Conservation (phyloP, 2,113 vertebrate genomes). For the Platysteira castanea region DNA sequence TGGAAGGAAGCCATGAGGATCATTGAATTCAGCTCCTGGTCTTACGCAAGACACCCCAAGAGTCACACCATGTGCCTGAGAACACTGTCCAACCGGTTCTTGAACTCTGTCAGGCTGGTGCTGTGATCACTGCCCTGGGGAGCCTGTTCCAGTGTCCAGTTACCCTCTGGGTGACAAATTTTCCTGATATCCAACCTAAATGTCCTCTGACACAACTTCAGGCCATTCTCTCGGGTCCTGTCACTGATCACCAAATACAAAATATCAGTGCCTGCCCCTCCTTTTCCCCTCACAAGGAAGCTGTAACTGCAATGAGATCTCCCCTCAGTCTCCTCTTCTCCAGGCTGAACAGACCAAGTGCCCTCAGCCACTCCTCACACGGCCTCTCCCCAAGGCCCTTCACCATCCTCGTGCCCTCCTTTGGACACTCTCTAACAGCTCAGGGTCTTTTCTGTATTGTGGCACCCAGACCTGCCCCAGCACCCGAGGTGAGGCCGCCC, state of each 20-base stretch:
- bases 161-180: background rate
- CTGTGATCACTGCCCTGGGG: background rate
- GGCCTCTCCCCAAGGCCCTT: background rate
- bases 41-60: background rate
- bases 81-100: accelerated
- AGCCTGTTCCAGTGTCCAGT: background rate
- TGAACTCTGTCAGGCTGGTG: background rate
- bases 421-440: background rate
- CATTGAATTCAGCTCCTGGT: background rate
- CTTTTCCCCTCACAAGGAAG: background rate
- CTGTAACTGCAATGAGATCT: background rate
- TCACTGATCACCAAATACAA: too few species aligned
- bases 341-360: background rate
- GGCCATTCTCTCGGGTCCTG: accelerated
- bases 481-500: background rate
- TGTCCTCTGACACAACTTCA: background rate
- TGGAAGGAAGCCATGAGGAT: background rate
- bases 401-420: background rate
- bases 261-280: background rate
- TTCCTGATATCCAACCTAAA: background rate
- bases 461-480: background rate
- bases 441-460: background rate
- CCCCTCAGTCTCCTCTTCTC: background rate
- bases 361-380: background rate
- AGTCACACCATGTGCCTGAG: background rate